These are phyloP conservation scores for Palythoa grandiflora DNA, from an alignment of 92 coral and sea anemone species.

Conservation along the genomic window DNA sequence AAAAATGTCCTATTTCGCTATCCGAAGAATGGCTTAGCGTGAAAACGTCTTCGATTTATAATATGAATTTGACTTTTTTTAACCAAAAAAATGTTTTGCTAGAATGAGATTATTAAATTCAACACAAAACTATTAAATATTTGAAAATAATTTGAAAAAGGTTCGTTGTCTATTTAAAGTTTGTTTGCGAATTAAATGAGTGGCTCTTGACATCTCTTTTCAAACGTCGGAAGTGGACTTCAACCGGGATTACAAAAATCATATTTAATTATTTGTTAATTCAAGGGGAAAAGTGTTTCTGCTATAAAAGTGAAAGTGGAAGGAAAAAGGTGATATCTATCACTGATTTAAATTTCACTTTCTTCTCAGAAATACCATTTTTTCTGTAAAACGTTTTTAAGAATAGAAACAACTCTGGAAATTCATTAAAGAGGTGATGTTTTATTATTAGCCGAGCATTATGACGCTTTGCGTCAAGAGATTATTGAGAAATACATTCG, in stretches of 20 bases:
- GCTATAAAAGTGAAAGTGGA: neutral
- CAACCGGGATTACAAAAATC: neutral
- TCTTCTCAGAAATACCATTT: neutral
- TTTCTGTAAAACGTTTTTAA: neutral
- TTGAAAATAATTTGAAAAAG: neutral
- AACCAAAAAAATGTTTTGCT: neutral
- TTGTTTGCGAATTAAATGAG: neutral
- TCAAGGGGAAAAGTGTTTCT: neutral
- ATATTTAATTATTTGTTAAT: constrained; percentile 8
- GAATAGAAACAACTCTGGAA: neutral
- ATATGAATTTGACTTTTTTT: neutral
- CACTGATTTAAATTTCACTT: neutral
- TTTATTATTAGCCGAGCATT: neutral
- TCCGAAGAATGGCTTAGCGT: neutral
- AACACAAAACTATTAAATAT: neutral
- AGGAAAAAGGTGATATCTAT: neutral
- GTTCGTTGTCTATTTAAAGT: neutral
- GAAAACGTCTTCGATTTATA: neutral
- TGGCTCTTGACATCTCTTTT: neutral
- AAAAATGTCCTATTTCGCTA: neutral
- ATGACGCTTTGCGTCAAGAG: neutral
- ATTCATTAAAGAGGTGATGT: neutral
- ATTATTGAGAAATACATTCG: neutral
- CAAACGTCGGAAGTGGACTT: neutral
- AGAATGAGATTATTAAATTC: neutral